A percentile compares a stretch with the other conserved stretches of the same genome.
phyloP scores from a whole-genome alignment of 2,797 vertebrate genomes.

The Limnodromus scolopaceus region DNA sequence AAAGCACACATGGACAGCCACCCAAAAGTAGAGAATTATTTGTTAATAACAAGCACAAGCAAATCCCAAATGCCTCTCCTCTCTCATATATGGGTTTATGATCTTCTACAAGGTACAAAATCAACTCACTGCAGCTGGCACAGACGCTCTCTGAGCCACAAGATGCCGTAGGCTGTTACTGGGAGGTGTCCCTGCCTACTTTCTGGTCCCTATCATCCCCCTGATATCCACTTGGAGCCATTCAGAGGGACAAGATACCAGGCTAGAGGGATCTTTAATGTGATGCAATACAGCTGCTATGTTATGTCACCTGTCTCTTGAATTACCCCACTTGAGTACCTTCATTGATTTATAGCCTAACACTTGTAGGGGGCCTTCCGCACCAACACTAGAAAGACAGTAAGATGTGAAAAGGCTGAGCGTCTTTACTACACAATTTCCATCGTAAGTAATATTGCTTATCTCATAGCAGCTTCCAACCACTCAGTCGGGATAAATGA shows the following conservation, averaged over 20 bases:
- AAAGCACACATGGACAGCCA: accelerated
- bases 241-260: neutral
- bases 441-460: neutral
- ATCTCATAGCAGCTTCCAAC: neutral
- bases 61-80: neutral
- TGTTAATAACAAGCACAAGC: neutral
- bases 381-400: neutral
- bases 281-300: neutral
- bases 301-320: neutral
- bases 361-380: neutral
- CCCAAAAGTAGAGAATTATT: neutral
- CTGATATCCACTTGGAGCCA: neutral
- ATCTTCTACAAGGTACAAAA: neutral
- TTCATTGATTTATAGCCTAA: neutral
- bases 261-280: neutral
- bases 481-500: neutral
- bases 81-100: accelerated
- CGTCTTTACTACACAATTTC: neutral
- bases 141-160: neutral
- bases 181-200: neutral
- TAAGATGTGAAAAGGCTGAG: neutral
- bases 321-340: neutral
- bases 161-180: neutral
- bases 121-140: neutral
- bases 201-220: accelerated